Evolutionary conservation across 2,888 invertebrate species (phyloP).

Genomic region (Drosophila gaucha): DNA sequence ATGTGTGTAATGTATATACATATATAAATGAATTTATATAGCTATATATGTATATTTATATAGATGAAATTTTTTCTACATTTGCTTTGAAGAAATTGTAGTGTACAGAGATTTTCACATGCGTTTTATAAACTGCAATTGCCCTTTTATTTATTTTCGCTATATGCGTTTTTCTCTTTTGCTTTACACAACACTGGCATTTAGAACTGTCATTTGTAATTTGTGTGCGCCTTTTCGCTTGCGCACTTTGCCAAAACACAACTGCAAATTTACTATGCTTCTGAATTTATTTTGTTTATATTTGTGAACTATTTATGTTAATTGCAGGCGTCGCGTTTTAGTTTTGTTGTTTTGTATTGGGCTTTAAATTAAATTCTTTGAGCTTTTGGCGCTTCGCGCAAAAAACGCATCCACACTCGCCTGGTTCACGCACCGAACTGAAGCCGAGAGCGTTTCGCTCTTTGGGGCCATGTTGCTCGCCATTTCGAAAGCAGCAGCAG

Average conservation of each 20-base stretch:
- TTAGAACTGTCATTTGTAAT: constrained; percentile 22
- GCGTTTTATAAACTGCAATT: constrained; percentile 49
- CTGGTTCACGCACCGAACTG: constrained; percentile 83
- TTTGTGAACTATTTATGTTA: constrained; percentile 21
- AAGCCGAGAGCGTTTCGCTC: constrained; percentile 44
- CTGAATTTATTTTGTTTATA: constrained; percentile 16
- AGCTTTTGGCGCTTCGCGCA: constrained; percentile 59
- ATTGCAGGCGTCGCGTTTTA: constrained; percentile 46
- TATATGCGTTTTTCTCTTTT: constrained; percentile 15
- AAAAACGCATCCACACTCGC: constrained; percentile 81
- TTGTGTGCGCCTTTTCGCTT: constrained; percentile 21
- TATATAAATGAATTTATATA: constrained; percentile 17
- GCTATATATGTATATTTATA: constrained; percentile 22
- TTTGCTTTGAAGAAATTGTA: constrained; percentile 74
- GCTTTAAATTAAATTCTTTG: constrained; percentile 41
- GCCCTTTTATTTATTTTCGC: constrained; percentile 14
- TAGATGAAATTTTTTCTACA: constrained; percentile 58
- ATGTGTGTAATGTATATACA: constrained; percentile 37
- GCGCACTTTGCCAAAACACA: constrained; percentile 17
- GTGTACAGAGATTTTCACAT: constrained; percentile 80
- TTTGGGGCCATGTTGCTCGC: constrained; percentile 31
- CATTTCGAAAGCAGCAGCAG: constrained; percentile 42
- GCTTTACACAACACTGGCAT: constrained; percentile 27
- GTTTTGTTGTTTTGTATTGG: constrained; percentile 48
- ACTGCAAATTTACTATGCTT: constrained; percentile 4